Evolutionary conservation across 2,888 invertebrate genomes (phyloP), one percentile per base, ranked within the genome.

Genomic region (Xanthorhoe spadicearia): DNA sequence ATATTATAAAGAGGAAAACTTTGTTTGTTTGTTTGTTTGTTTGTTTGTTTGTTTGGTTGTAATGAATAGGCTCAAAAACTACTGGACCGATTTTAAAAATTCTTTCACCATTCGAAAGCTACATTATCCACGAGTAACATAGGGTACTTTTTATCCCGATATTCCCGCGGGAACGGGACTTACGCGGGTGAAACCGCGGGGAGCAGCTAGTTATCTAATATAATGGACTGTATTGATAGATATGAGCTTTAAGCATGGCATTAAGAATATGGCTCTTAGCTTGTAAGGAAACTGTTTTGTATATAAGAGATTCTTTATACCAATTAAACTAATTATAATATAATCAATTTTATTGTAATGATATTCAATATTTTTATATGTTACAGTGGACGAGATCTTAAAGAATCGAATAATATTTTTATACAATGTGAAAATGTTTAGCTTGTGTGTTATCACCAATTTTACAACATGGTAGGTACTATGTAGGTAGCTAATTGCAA

Each of bases 301-400:
- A 57, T 68, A 68, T 68, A 66, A 55, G 35, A 59, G 32, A 56
- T 55, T 59, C 28, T 64, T 46, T 63, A 60, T 53, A 55, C 35
- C 43, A 28, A 49, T 19, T 54, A 54, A 17, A 19, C 2, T 52
- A 52, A 17, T 23, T 55, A 10, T 51, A 19, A 28, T 49, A 43
- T 28, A 32, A 17, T 48, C 18, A n/a, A 18, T 19, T 54, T 28
- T 32, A 38, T 55, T 53, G 3, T 32, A 9, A 59, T 50, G 15
- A 55, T 13, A 55, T 38, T 15, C 49, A 61, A 17, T 48, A 3
- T 46, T 46, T 4, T 38, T 10, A 13, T 6, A 54, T 17, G 6
- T 13, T 38, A 43, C 13, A 18, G 15, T 54, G 13, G 13, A 17
- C 18, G 43, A 5, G 35, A 38, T 13, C 32, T 35, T 38, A 43